phyloP scores from a whole-genome alignment of 2,113 vertebrate genomes.

The Mus musculus region GRCm39 chr9:108125501-108126000 shows the following conservation, averaged over 20 bases:
- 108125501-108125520: conserved; percentile 4
- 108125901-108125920: not conserved
- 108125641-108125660: conserved; percentile 59
- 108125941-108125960: not conserved
- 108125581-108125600: not conserved
- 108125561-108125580: not conserved
- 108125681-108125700: not conserved
- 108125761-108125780: not conserved
- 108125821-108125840: not conserved
- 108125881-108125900: not conserved
- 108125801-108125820: not conserved
- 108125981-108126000: not conserved
- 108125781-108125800: not conserved
- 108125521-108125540: conserved; percentile 23
- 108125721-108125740: not conserved
- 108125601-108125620: not conserved
- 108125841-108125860: not conserved
- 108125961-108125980: not conserved
- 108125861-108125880: not conserved
- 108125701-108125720: not conserved
- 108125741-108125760: not conserved
- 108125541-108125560: not conserved
- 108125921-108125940: not conserved
- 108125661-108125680: conserved; percentile 18
- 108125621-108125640: not conserved